Conservation (phyloP, 2,113 vertebrate genomes). For the Corythornis vintsioides region DNA sequence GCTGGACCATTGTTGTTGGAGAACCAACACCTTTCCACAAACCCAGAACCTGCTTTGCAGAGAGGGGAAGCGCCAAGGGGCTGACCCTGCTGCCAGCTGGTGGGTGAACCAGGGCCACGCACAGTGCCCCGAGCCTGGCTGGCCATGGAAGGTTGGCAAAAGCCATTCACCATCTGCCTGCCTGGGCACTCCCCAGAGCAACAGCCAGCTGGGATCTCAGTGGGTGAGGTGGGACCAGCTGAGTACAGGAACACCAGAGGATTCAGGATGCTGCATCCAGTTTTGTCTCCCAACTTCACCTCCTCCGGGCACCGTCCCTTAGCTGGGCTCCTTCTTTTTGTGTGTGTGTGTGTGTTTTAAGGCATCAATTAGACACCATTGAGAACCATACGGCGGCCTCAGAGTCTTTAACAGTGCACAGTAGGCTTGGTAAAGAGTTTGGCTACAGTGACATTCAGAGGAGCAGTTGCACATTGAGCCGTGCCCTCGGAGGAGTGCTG, state of each 20-base stretch:
- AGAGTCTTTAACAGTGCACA: constrained; percentile 13
- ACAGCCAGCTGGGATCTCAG: neutral
- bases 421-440: constrained; percentile 16
- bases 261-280: neutral
- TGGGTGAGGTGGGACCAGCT: neutral
- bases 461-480: neutral
- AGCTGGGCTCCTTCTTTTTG: neutral
- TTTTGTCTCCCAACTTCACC: neutral
- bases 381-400: neutral
- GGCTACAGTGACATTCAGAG: constrained; percentile 48
- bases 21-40: neutral
- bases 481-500: neutral
- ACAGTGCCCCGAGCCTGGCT: no score
- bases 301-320: neutral
- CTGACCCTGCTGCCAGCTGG: neutral
- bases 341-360: constrained; percentile 21
- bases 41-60: neutral
- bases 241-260: neutral
- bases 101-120: neutral
- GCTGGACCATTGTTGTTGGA: neutral
- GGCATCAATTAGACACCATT: constrained; percentile 63
- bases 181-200: neutral
- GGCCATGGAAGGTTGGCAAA: no score
- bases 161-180: neutral
- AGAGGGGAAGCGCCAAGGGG: neutral